phyloP scores from a whole-genome alignment of 2,113 vertebrate genomes.

The Tor tambroides region DNA sequence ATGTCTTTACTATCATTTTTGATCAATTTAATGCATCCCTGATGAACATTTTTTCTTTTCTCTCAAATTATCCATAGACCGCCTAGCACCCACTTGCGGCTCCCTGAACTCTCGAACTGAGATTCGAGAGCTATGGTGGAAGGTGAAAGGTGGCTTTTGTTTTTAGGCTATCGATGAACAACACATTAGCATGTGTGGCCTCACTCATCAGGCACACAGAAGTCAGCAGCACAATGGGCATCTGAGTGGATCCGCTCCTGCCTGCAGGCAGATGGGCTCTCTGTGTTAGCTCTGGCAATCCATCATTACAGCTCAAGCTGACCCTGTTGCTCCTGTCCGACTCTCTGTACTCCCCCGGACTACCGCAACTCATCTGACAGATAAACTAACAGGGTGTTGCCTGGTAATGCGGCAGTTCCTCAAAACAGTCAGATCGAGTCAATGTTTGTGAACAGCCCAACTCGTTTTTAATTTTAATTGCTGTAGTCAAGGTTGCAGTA shows the following conservation, averaged over 20 bases:
- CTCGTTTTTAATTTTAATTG: not conserved
- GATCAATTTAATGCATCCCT: not conserved
- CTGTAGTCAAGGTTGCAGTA: conserved; percentile 1
- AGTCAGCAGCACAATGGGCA: conserved; percentile 5
- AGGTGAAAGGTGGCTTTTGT: not conserved
- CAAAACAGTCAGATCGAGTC: not conserved
- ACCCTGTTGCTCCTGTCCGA: conserved; percentile 2
- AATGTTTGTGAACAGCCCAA: not conserved
- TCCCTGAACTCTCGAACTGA: not conserved
- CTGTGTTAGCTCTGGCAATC: conserved; percentile 26
- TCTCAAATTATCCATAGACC: too few relatives aligned
- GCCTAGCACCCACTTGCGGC: too few relatives aligned
- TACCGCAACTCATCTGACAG: conserved; percentile 8
- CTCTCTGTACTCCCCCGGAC: not conserved
- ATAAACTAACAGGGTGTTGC: not conserved
- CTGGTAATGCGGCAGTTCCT: not conserved
- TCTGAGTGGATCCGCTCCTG: conserved; percentile 14
- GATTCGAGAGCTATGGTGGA: not conserved
- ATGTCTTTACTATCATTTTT: not conserved
- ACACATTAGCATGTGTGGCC: conserved; percentile 5
- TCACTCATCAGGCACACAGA: conserved; percentile 12
- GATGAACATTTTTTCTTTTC: not conserved
- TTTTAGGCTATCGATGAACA: conserved; percentile 9
- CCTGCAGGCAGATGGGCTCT: conserved; percentile 26
- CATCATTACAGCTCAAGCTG: conserved; percentile 15